These are phyloP conservation scores for Nicator chloris DNA, from an alignment of 2,113 vertebrate species.

Conservation along the genomic window DNA sequence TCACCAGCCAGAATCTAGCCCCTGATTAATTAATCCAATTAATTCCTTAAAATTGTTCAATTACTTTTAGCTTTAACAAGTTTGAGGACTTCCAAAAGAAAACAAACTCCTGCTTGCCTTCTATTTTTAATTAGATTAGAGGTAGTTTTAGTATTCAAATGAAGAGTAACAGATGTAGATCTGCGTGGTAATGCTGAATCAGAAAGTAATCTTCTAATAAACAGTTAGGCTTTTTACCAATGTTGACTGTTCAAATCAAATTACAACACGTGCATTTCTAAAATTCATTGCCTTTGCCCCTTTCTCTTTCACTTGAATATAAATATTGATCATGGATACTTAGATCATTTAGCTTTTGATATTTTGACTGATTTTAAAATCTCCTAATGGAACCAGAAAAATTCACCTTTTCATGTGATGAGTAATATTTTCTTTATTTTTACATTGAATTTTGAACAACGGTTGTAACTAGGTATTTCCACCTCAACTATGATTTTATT, in stretches of 20 bases:
- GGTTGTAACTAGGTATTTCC: background rate
- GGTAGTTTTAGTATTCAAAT: slow-evolving; percentile 21
- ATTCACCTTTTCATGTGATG: background rate
- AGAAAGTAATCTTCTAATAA: slow-evolving; percentile 25
- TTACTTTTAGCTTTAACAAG: background rate
- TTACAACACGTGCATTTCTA: background rate
- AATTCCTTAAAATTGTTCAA: background rate
- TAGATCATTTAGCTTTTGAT: background rate
- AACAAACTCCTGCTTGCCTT: background rate
- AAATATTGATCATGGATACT: background rate
- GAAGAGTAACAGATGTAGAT: slow-evolving; percentile 18
- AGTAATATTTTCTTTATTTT: background rate
- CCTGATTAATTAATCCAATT: background rate
- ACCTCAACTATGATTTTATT: background rate
- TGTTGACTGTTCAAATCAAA: slow-evolving; percentile 22
- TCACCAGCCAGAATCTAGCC: background rate
- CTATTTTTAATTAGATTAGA: slow-evolving; percentile 25
- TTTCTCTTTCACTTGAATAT: background rate
- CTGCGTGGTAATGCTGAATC: background rate
- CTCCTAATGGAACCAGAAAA: background rate
- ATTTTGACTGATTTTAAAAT: background rate
- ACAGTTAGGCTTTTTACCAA: background rate
- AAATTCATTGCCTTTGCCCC: background rate
- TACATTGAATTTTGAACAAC: background rate
- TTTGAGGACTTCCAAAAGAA: slow-evolving; percentile 14